Evolutionary conservation across 1,140 invertebrate species (phyloP).

Genomic region (Diorhabda elongata): DNA sequence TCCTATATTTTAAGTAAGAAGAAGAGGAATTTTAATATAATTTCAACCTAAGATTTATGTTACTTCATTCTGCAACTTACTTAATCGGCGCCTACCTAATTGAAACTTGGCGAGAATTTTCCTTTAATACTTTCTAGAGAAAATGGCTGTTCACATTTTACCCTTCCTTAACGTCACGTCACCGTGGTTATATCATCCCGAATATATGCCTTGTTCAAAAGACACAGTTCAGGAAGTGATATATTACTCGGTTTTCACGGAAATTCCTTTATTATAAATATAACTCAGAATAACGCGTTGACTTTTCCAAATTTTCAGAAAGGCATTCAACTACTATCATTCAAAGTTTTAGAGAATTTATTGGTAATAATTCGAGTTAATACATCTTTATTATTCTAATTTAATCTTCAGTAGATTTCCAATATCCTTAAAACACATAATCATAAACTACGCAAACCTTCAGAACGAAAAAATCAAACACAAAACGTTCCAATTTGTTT

Average conservation of each 20-base stretch:
- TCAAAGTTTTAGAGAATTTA: neutral
- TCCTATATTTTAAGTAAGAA: neutral
- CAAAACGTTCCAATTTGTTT: too few species aligned
- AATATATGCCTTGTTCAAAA: conserved; percentile 1
- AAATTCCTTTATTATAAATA: neutral
- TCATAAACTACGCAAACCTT: too few species aligned
- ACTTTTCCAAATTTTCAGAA: neutral
- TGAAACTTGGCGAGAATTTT: conserved; percentile 2
- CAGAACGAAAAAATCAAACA: too few species aligned
- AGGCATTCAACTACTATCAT: neutral
- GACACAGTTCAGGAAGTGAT: neutral
- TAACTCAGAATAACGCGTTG: conserved; percentile 2
- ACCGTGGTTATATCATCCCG: neutral
- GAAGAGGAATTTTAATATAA: conserved; percentile 3
- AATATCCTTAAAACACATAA: too few species aligned
- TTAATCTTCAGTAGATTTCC: too few species aligned
- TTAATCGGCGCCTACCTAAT: neutral
- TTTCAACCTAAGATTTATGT: conserved; percentile 1
- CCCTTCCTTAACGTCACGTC: conserved; percentile 1
- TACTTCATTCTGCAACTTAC: neutral
- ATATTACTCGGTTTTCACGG: neutral
- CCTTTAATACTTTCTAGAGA: conserved; percentile 1
- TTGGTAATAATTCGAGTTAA: neutral
- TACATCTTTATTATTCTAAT: too few species aligned
- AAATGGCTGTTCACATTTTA: neutral